Conservation (phyloP, 2,888 invertebrate species). For the Lacanobia wlatinum region DNA sequence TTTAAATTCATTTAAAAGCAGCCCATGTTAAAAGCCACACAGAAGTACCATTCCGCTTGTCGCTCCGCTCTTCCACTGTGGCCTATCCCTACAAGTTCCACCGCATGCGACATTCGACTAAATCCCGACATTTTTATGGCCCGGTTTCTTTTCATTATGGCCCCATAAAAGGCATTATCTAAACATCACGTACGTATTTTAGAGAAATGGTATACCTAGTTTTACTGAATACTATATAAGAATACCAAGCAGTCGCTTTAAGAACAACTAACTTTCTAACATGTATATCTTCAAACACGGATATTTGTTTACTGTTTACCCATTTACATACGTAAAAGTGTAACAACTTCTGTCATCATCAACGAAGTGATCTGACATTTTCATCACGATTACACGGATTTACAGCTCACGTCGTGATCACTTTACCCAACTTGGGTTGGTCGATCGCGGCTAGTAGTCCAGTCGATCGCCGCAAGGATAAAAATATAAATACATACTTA, state of each 20-base stretch:
- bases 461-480: no score
- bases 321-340: constrained; percentile 33
- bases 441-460: no score
- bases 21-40: no score
- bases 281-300: constrained; percentile 37
- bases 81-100: neutral
- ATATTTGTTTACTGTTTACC: constrained; percentile 26
- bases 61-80: no score
- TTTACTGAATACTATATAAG: constrained; percentile 47
- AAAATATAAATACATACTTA: no score
- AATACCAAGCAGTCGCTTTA: constrained; percentile 40
- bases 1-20: no score
- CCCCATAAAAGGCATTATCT: constrained; percentile 10
- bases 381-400: no score
- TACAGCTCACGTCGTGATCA: no score
- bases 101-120: neutral
- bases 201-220: constrained; percentile 25
- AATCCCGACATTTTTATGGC: neutral
- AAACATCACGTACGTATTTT: constrained; percentile 50
- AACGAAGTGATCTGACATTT: no score
- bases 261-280: constrained; percentile 54
- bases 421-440: no score
- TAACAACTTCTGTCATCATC: no score
- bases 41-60: no score
- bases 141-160: neutral